phyloP scores from a whole-genome alignment of 2,797 vertebrate species.

The Channa striata region DNA sequence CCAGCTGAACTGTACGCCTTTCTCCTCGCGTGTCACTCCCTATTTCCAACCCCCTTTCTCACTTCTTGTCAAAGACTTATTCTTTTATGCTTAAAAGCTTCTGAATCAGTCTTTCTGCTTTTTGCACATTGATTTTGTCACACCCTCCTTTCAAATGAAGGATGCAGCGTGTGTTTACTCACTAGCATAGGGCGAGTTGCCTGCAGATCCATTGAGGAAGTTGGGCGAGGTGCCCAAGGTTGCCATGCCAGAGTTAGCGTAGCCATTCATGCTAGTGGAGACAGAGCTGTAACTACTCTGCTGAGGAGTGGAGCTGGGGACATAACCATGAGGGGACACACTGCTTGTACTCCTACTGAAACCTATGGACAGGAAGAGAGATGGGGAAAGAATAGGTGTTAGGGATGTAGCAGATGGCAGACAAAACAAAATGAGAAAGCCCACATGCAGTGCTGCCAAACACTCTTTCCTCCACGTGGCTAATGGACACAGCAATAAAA shows the following conservation, averaged over 20 bases:
- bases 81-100: constrained; percentile 35
- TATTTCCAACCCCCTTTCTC: constrained; percentile 27
- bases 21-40: constrained; percentile 45
- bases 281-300: constrained; percentile 97
- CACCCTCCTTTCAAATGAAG: neutral
- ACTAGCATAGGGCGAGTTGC: constrained; percentile 99
- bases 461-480: constrained; percentile 34
- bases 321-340: constrained; percentile 95
- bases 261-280: constrained; percentile 97
- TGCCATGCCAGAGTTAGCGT: constrained; percentile 96
- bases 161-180: constrained; percentile 82
- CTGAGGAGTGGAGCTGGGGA: constrained; percentile 96
- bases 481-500: constrained; percentile 50
- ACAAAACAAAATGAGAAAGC: constrained; percentile 64
- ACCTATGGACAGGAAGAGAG: constrained; percentile 82
- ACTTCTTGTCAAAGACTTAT: constrained; percentile 5
- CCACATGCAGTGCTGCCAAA: constrained; percentile 67
- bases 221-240: constrained; percentile 96
- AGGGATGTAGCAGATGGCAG: constrained; percentile 66
- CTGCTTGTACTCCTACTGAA: constrained; percentile 97
- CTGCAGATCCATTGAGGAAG: constrained; percentile 97
- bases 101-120: constrained; percentile 4
- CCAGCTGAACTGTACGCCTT: constrained; percentile 72
- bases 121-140: neutral
- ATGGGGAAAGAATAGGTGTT: constrained; percentile 63